These are phyloP conservation scores for Drosophila histrio DNA, from an alignment of 2,888 invertebrate genomes.

Conservation along the genomic window DNA sequence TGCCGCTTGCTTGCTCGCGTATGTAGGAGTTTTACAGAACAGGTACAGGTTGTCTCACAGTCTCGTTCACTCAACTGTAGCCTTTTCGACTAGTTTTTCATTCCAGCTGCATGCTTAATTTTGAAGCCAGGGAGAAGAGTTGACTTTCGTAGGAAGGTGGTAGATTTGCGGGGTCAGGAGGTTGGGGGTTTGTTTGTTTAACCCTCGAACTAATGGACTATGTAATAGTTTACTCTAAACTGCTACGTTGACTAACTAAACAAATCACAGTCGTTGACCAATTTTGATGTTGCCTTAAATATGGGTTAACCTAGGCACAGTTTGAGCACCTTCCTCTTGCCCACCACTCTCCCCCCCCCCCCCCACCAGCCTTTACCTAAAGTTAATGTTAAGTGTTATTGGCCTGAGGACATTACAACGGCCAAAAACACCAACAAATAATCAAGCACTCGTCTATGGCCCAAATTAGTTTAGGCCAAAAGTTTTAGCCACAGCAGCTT, in stretches of 20 bases:
- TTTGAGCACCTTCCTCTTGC: neutral
- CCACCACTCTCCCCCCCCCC: neutral
- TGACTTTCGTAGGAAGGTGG: neutral
- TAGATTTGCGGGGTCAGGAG: neutral
- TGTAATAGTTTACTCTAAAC: slow-evolving; percentile 61
- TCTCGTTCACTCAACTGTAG: neutral
- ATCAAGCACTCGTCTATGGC: slow-evolving; percentile 67
- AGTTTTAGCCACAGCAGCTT: slow-evolving; percentile 78
- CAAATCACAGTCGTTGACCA: slow-evolving; percentile 23
- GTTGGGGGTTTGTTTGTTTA: slow-evolving; percentile 27
- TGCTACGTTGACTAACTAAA: slow-evolving; percentile 23
- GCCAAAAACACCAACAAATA: slow-evolving; percentile 57
- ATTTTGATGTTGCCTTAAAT: slow-evolving; percentile 54
- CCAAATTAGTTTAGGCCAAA: slow-evolving; percentile 78
- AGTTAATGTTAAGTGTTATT: slow-evolving; percentile 68
- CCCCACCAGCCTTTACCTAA: slow-evolving; percentile 22
- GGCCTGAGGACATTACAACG: slow-evolving; percentile 54
- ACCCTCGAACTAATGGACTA: slow-evolving; percentile 68
- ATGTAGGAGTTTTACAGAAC: too few species aligned
- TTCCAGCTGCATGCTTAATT: slow-evolving; percentile 59
- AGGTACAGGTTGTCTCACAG: neutral
- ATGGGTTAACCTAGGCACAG: slow-evolving; percentile 28
- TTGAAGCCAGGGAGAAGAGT: slow-evolving; percentile 48
- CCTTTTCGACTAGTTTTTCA: neutral
- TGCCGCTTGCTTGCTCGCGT: too few species aligned